A percentile compares a stretch with the other conserved stretches of the same genome.
These are phyloP conservation scores for Australoheros facetus DNA, from an alignment of 2,797 vertebrate genomes.

Conservation along the genomic window DNA sequence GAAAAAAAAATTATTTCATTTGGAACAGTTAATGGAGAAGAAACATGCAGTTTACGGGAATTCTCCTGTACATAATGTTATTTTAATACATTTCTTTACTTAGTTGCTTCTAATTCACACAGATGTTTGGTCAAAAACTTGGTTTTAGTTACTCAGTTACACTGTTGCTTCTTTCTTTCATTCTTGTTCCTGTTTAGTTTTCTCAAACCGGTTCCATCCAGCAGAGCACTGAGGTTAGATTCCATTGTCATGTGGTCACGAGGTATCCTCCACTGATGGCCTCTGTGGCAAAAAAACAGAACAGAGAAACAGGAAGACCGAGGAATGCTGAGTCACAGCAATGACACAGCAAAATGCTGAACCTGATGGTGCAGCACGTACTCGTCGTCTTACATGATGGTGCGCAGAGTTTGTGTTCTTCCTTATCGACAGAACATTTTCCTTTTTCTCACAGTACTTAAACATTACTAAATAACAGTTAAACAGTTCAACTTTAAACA, in stretches of 20 bases:
- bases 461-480: not conserved
- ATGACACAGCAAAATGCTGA: conserved; percentile 57
- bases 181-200: not conserved
- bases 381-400: not conserved
- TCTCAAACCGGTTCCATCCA: conserved; percentile 45
- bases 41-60: no score
- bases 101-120: not conserved
- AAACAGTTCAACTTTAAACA: not conserved
- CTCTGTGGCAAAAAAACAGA: not conserved
- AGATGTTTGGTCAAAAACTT: not conserved
- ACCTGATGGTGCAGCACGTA: not conserved
- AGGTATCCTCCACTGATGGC: not conserved
- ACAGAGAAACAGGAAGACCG: not conserved
- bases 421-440: not conserved
- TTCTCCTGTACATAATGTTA: no score
- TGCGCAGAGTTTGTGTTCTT: not conserved
- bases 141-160: not conserved
- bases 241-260: not conserved
- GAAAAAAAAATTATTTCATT: no score
- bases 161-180: conserved; percentile 16
- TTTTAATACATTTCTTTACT: not conserved
- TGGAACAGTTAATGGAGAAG: no score
- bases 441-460: no score
- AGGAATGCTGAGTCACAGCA: conserved; percentile 58
- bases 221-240: not conserved